phyloP scores from a whole-genome alignment of 2,888 invertebrate species.

The Lymantria monacha region DNA sequence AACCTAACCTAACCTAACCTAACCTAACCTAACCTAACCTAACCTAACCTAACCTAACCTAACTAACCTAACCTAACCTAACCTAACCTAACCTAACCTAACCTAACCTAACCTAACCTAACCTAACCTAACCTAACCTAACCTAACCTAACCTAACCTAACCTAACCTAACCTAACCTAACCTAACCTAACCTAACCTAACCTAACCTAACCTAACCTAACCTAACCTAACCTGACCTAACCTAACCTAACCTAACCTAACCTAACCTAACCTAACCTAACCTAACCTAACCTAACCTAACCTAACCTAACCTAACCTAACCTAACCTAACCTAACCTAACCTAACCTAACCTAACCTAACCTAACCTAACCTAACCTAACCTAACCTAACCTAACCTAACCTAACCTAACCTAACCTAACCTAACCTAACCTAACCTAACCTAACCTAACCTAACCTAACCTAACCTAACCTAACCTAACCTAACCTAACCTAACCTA shows the following conservation, averaged over 20 bases:
- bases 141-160: constrained; percentile 19
- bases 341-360: constrained; percentile 9
- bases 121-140: constrained; percentile 7
- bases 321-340: constrained; percentile 5
- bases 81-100: constrained; percentile 11
- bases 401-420: neutral
- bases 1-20: constrained; percentile 6
- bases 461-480: constrained; percentile 12
- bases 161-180: constrained; percentile 18
- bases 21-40: constrained; percentile 1
- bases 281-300: constrained; percentile 12
- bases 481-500: constrained; percentile 10
- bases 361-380: constrained; percentile 14
- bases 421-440: too few species aligned
- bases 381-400: constrained; percentile 25
- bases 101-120: too few species aligned
- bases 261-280: constrained; percentile 14
- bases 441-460: constrained; percentile 11
- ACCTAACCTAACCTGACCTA: constrained; percentile 5
- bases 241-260: constrained; percentile 12
- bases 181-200: constrained; percentile 20
- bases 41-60: constrained; percentile 1
- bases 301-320: constrained; percentile 12
- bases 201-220: constrained; percentile 13
- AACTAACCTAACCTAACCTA: constrained; percentile 3